Percentiles rank a stretch among this genome's conserved stretches.
Evolutionary conservation across 2,797 vertebrate genomes (phyloP).

Genomic region (Protonibea diacanthus): DNA sequence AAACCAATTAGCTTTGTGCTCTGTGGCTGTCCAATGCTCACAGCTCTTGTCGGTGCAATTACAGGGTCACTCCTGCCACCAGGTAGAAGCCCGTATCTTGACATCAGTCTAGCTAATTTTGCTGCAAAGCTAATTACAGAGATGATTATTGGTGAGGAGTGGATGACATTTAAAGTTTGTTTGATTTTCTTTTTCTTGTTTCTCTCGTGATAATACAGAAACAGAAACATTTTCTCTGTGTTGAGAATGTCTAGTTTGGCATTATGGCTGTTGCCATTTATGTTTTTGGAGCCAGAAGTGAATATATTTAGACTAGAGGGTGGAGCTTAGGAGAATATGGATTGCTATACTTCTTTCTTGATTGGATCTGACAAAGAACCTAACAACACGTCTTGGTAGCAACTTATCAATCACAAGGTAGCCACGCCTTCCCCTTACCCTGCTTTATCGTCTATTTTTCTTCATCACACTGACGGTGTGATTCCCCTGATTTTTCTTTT

Average conservation of each 20-base stretch:
- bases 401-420: too few relatives aligned
- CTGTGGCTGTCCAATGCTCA: constrained; percentile 59
- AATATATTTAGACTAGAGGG: too few relatives aligned
- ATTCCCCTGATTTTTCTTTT: not conserved
- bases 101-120: constrained; percentile 47
- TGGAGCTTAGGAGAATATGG: too few relatives aligned
- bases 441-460: too few relatives aligned
- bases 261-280: too few relatives aligned
- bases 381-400: too few relatives aligned
- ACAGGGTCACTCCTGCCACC: constrained; percentile 57
- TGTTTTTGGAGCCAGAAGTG: too few relatives aligned
- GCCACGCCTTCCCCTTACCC: too few relatives aligned
- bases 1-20: constrained; percentile 80
- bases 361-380: too few relatives aligned
- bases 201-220: not conserved
- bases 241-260: not conserved
- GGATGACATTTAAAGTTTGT: constrained; percentile 12
- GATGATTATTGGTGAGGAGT: constrained; percentile 21
- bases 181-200: constrained; percentile 6
- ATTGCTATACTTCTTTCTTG: too few relatives aligned
- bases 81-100: constrained; percentile 41
- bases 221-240: not conserved
- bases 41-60: constrained; percentile 72
- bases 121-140: constrained; percentile 52
- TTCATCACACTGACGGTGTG: not conserved